Conservation (phyloP, 2,797 vertebrate species). For the Sebastes iracundus region DNA sequence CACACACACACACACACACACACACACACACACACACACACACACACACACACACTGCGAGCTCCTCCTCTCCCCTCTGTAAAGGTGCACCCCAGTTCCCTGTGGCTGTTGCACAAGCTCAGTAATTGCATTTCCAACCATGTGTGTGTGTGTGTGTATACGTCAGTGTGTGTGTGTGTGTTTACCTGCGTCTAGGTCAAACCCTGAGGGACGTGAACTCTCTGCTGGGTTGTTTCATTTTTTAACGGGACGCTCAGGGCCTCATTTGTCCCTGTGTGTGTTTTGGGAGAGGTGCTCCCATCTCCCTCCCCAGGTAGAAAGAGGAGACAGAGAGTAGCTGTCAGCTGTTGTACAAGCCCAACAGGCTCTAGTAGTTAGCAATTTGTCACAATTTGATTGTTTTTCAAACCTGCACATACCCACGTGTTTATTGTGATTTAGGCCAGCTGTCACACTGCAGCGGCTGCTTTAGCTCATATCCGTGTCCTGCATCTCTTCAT, state of each 20-base stretch:
- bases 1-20: background rate
- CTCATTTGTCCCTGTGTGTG: slow-evolving; percentile 71
- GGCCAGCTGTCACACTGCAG: slow-evolving; percentile 16
- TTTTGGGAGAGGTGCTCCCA: slow-evolving; percentile 42
- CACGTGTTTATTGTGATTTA: slow-evolving; percentile 16
- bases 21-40: slow-evolving; percentile 14
- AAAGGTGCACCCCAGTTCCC: slow-evolving; percentile 47
- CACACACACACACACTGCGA: background rate
- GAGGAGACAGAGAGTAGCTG: background rate
- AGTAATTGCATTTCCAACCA: slow-evolving; percentile 51
- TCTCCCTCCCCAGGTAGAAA: background rate
- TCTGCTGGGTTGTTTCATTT: slow-evolving; percentile 59
- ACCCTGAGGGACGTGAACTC: slow-evolving; percentile 58
- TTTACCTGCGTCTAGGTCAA: slow-evolving; percentile 50
- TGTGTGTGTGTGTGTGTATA: slow-evolving; percentile 10
- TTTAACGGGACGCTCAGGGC: slow-evolving; percentile 67
- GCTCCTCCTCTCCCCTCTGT: slow-evolving; percentile 14
- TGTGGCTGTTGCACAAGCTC: slow-evolving; percentile 36
- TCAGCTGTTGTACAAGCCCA: slow-evolving; percentile 1
- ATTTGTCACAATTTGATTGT: slow-evolving; percentile 21
- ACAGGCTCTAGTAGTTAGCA: background rate
- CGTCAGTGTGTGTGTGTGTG: slow-evolving; percentile 18
- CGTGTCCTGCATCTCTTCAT: slow-evolving; percentile 37
- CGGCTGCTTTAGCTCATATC: slow-evolving; percentile 18
- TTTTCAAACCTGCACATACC: slow-evolving; percentile 1